Evolutionary conservation across 2,113 vertebrate genomes (phyloP), one percentile per base, ranked within the genome.

Genomic region (Telmatochromis brichardi): DNA sequence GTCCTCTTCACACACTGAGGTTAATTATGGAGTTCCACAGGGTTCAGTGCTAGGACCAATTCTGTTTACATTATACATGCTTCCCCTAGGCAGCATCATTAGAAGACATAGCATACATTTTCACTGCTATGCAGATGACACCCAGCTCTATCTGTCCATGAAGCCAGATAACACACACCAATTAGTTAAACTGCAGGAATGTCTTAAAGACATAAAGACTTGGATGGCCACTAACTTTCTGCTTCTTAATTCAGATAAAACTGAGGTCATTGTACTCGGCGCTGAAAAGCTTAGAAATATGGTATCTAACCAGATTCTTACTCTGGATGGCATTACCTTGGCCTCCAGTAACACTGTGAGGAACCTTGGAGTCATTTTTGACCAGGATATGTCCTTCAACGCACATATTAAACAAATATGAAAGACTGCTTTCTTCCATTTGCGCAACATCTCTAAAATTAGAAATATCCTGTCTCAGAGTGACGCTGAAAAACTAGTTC

Each of bases 381-480:
- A 51, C 50, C 50, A 51, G 9, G 50, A 51, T 0, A 5, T 51
- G 50, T 51, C 50, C 50, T 51, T 51, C 50, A 51, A n/a, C 0
- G 5, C 50, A n/a, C 19, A 51, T 51, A 51, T 51, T 51, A 51
- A n/a, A 53, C 50, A 53, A 3, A 53, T 53, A n/a, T n/a, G 19
- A 0, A 6, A 53, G 50, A 53, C 50, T 53, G 50, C 50, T 0
- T 53, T 53, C 50, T 53, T 53, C 50, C 50, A 53, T 53, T 6
- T 53, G 50, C 0, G 9, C 5, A 53, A n/a, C 19, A n/a, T 51
- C 50, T 51, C 19, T 51, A n/a, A 51, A 51, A 0, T 51, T n/a
- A 19, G 47, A 51, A 51, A 51, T 19, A 51, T 51, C 17, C 17
- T 51, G 8, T 51, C 47, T 51, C 17, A 9, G 47, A 51, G 47